Evolutionary conservation across 2,797 vertebrate species (phyloP).

Genomic region (Masticophis lateralis): DNA sequence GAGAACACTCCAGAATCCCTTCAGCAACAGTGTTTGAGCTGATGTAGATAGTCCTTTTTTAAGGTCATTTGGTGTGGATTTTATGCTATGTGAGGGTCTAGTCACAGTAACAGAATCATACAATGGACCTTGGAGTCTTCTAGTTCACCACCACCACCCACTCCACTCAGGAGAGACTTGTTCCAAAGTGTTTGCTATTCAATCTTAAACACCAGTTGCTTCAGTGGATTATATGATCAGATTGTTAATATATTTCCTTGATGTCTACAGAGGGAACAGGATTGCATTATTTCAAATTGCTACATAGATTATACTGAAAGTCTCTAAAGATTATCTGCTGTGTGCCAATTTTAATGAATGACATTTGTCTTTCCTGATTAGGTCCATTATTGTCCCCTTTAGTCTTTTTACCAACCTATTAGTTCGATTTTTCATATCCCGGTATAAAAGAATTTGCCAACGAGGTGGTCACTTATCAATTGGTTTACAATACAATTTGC

Average conservation of each 20-base stretch:
- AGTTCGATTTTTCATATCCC: constrained; percentile 72
- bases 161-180: background rate
- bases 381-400: constrained; percentile 73
- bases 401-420: constrained; percentile 71
- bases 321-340: constrained; percentile 69
- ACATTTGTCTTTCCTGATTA: constrained; percentile 79
- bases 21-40: background rate
- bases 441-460: constrained; percentile 71
- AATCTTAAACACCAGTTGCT: background rate
- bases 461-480: constrained; percentile 65
- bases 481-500: constrained; percentile 47
- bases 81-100: background rate
- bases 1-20: background rate
- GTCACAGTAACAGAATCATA: background rate
- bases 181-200: background rate
- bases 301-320: constrained; percentile 63
- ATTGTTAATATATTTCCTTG: constrained; percentile 51
- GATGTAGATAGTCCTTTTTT: background rate
- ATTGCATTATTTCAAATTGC: constrained; percentile 58
- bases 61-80: background rate
- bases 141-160: background rate
- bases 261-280: constrained; percentile 54
- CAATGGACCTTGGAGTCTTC: background rate
- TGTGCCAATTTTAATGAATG: constrained; percentile 76
- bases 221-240: background rate